Conservation (phyloP, 23 tunicate genomes). For the Trididemnum clinides region DNA sequence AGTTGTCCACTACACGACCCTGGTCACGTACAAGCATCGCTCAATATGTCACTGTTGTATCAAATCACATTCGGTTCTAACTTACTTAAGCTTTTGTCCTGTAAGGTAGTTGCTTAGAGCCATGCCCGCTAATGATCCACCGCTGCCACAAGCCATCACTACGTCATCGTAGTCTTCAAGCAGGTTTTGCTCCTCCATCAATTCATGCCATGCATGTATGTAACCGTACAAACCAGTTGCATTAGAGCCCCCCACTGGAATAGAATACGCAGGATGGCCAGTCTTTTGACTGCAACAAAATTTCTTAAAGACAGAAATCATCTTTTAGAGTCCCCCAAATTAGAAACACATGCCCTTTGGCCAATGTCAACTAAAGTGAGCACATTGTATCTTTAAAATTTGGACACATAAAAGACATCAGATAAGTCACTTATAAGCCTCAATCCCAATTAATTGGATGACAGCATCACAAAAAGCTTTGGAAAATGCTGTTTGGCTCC, state of each 20-base stretch:
- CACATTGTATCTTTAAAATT: no score
- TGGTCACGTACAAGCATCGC: no score
- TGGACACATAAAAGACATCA: no score
- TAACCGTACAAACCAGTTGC: conserved; percentile 62
- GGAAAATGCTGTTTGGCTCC: no score
- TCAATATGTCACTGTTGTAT: no score
- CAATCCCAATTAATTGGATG: no score
- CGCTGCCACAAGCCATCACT: conserved; percentile 96
- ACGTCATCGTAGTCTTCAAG: conserved; percentile 60
- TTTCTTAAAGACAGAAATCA: not conserved
- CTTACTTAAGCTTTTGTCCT: conserved; percentile 63
- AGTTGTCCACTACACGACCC: no score
- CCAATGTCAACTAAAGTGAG: no score
- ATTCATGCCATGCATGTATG: conserved; percentile 91
- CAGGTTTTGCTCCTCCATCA: conserved; percentile 49
- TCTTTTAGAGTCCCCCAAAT: no score
- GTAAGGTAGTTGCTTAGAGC: conserved; percentile 85
- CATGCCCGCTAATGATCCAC: conserved; percentile 90
- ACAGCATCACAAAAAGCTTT: no score
- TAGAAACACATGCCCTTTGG: not conserved
- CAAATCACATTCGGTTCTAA: no score
- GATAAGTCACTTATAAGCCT: no score
- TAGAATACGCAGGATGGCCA: conserved; percentile 66
- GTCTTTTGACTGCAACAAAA: conserved; percentile 30
- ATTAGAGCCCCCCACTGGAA: conserved; percentile 94